Evolutionary conservation across 2,888 invertebrate genomes (phyloP).

Genomic region (Cryptus viduatorius): DNA sequence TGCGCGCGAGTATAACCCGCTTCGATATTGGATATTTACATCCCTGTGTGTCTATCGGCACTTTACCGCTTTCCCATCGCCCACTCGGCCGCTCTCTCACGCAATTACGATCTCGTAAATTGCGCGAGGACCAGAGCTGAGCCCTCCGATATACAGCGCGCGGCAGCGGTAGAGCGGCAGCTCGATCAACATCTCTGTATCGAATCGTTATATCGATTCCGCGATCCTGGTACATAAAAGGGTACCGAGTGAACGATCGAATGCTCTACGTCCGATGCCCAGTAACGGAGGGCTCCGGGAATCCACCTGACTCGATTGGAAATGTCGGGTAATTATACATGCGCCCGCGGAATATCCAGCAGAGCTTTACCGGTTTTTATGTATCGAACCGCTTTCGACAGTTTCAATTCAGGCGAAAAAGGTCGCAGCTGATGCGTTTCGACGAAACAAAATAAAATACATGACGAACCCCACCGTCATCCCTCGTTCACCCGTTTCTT

Average conservation of each 20-base stretch:
- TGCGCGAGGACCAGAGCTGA: slow-evolving; percentile 68
- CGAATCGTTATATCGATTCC: slow-evolving; percentile 67
- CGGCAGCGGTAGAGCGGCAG: slow-evolving; percentile 8
- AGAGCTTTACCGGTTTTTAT: slow-evolving; percentile 58
- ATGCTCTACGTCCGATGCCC: slow-evolving; percentile 28
- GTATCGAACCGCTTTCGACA: slow-evolving; percentile 52
- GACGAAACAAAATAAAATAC: slow-evolving; percentile 62
- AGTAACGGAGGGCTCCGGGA: slow-evolving; percentile 30
- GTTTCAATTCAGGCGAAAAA: slow-evolving; percentile 49
- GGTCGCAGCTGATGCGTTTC: slow-evolving; percentile 65
- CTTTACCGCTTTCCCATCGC: slow-evolving; percentile 63
- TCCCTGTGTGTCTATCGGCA: slow-evolving; percentile 68
- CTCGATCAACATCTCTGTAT: slow-evolving; percentile 61
- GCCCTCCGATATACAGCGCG: slow-evolving; percentile 27
- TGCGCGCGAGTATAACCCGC: slow-evolving; percentile 50
- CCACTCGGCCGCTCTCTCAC: slow-evolving; percentile 73
- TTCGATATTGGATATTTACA: slow-evolving; percentile 67
- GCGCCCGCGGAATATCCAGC: slow-evolving; percentile 28
- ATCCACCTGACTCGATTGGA: slow-evolving; percentile 50
- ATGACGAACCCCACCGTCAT: slow-evolving; percentile 1
- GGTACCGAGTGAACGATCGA: slow-evolving; percentile 18
- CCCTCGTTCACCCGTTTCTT: slow-evolving; percentile 2
- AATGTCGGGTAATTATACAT: slow-evolving; percentile 64
- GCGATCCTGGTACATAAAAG: slow-evolving; percentile 34
- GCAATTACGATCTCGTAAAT: slow-evolving; percentile 78